Conservation (phyloP, 2,797 vertebrate species). For the Morelia viridis region DNA sequence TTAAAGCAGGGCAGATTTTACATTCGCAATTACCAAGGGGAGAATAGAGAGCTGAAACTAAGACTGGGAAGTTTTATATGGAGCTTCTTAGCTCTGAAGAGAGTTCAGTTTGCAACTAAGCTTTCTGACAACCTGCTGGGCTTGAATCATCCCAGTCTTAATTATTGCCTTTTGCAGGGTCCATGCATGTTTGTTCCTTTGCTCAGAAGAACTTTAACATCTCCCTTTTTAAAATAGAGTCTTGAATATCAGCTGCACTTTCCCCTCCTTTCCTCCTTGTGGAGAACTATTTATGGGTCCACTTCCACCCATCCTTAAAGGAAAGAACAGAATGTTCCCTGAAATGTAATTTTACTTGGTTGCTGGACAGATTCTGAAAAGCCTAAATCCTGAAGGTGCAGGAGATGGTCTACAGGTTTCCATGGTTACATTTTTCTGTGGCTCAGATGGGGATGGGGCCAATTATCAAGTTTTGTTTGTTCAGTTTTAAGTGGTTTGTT, state of each 20-base stretch:
- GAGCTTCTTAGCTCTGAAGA: conserved; percentile 19
- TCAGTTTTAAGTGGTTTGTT: conserved; percentile 80
- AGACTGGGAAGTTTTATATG: conserved; percentile 13
- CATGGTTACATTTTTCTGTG: conserved; percentile 72
- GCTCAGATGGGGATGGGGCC: conserved; percentile 73
- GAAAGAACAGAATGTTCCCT: conserved; percentile 65
- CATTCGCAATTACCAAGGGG: neutral
- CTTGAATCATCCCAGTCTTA: conserved; percentile 44
- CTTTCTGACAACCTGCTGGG: conserved; percentile 49
- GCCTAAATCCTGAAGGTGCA: conserved; percentile 73
- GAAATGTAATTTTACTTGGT: conserved; percentile 69
- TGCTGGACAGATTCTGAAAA: conserved; percentile 68
- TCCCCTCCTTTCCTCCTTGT: conserved; percentile 34
- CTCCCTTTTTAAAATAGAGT: conserved; percentile 1
- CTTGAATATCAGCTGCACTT: neutral
- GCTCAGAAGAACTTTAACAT: conserved; percentile 34
- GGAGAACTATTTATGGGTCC: conserved; percentile 55
- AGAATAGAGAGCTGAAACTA: neutral
- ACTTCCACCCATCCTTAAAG: conserved; percentile 59
- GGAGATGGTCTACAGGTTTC: conserved; percentile 71
- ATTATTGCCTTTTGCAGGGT: conserved; percentile 51
- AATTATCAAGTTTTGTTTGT: conserved; percentile 80
- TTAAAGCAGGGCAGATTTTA: neutral
- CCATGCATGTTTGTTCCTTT: conserved; percentile 48
- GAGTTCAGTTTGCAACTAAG: conserved; percentile 44